Conservation (phyloP, 2,888 invertebrate species). For the Rhorus exstirpatorius region DNA sequence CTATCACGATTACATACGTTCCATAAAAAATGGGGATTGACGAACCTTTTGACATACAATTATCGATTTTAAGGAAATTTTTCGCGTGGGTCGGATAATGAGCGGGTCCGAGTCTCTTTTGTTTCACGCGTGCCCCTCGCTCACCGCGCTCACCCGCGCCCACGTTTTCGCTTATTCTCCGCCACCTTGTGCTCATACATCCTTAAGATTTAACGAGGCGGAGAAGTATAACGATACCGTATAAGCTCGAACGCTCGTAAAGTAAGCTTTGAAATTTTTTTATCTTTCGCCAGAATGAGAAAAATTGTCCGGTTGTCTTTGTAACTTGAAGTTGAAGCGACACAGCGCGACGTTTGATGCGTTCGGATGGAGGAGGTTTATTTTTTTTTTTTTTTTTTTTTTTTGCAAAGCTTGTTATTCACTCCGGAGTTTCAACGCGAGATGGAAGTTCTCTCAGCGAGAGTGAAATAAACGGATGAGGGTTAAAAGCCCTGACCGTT, state of each 20-base stretch:
- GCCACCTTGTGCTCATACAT: no score
- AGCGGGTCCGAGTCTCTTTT: no score
- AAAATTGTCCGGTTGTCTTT: background rate
- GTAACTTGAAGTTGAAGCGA: background rate
- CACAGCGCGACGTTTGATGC: no score
- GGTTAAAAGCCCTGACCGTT: conserved; percentile 23
- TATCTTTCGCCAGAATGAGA: background rate
- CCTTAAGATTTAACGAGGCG: background rate
- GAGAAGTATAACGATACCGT: background rate
- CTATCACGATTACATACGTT: no score
- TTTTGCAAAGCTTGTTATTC: background rate
- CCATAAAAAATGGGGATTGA: no score
- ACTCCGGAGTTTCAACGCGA: conserved; percentile 35
- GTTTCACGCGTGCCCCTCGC: no score
- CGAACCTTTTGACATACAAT: no score
- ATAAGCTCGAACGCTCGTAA: background rate
- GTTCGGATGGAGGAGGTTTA: background rate
- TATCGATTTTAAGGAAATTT: no score
- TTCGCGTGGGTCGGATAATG: no score
- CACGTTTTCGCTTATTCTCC: no score
- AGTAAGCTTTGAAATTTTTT: background rate
- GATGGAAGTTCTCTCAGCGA: background rate
- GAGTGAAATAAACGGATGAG: conserved; percentile 16
- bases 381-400: conserved; percentile 9
- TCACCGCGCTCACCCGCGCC: no score